Base-by-base conservation (phyloP, 2,797 vertebrate genomes). In the Anguilla anguilla region DNA sequence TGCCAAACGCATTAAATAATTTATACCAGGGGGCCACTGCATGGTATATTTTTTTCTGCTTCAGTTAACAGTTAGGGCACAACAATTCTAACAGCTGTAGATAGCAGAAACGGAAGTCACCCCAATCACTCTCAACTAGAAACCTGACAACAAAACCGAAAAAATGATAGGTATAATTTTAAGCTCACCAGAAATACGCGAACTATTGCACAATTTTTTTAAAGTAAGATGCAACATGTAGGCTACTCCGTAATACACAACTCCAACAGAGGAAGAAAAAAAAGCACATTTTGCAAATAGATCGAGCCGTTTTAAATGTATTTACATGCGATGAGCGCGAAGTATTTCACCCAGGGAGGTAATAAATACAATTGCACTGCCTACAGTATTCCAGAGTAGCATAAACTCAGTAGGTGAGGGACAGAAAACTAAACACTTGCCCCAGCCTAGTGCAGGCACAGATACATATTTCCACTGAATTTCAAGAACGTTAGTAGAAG, bases 1-100 rank as follows among this genome's bases (percentile, higher is more conserved):
- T 84, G 15, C 1, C n/a, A 64, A 85, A n/a, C 25, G 13, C 6
- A 85, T 64, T 85, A 19, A 39, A 85, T 85, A 25, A n/a, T 85
- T 46, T 46, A 85, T 64, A 43, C 31, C n/a, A 13, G 64, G 25
- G 59, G 28, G 35, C 28, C 19, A 39, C 55, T 28, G 28, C 59
- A 49, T 85, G 59, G 7, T 43, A 19, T 43, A 43, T 85, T 28
- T 67, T 67, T 85, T 46, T 67, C 57, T 85, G 59, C 57, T 85
- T 64, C 84, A 43, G 84, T 85, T 85, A 28, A 64, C 43, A 64
- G 83, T 57, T 51, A 35, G 46, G 25, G 83, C 83, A 84, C 51
- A n/a, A 53, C 82, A 59, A 84, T 7, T n/a, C 28, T 31, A 61
- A 85, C 17, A 19, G 7, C 83, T 57, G n/a, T 13, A 57, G 39